phyloP scores from a whole-genome alignment of 2,888 invertebrate species.

The Apamea anceps region DNA sequence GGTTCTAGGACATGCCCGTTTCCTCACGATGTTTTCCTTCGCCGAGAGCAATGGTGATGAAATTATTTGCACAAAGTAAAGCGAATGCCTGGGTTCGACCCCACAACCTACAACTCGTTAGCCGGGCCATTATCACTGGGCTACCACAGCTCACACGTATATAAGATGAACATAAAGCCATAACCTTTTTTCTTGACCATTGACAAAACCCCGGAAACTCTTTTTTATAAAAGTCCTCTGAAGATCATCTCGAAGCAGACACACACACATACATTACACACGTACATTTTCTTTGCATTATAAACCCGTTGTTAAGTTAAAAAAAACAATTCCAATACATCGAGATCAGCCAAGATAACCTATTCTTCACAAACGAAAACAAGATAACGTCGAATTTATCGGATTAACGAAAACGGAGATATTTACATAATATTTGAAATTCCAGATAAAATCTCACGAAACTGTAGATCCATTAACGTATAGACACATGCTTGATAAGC shows the following conservation, averaged over 20 bases:
- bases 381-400: slow-evolving; percentile 49
- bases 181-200: background rate
- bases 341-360: slow-evolving; percentile 11
- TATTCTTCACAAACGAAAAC: slow-evolving; percentile 32
- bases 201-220: background rate
- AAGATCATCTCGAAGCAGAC: background rate
- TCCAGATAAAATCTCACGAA: slow-evolving; percentile 13
- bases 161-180: too few relatives aligned
- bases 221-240: background rate
- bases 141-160: background rate
- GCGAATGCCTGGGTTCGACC: background rate
- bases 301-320: background rate
- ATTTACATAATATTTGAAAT: slow-evolving; percentile 26
- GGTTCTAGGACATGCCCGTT: too few relatives aligned
- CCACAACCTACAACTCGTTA: background rate
- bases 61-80: background rate
- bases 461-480: slow-evolving; percentile 6
- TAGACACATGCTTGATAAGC: slow-evolving; percentile 7
- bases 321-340: slow-evolving; percentile 5
- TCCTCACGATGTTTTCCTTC: too few relatives aligned
- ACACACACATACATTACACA: too few relatives aligned
- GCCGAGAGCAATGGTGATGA: background rate
- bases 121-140: background rate
- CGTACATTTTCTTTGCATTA: background rate
- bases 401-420: slow-evolving; percentile 37